These are phyloP conservation scores for Subacronicta megacephala DNA, from an alignment of 2,888 invertebrate genomes.

Conservation along the genomic window DNA sequence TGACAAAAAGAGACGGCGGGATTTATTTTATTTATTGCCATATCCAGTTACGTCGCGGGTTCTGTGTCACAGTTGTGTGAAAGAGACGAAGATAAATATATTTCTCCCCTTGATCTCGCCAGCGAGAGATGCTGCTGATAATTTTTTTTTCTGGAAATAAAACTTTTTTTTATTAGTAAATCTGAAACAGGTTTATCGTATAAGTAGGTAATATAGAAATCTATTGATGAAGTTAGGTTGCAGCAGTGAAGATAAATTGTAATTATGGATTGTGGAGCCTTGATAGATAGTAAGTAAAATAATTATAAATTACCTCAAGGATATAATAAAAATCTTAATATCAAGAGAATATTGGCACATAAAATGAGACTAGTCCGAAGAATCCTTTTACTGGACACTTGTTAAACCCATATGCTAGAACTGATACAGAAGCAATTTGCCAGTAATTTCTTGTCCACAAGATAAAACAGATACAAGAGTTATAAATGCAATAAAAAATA, in stretches of 20 bases:
- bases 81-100: constrained; percentile 71
- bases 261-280: constrained; percentile 7
- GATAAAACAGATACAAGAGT: constrained; percentile 32
- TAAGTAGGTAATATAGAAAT: constrained; percentile 42
- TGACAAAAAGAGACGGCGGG: constrained; percentile 63
- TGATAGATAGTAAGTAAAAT: no score
- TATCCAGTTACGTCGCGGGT: constrained; percentile 79
- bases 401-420: constrained; percentile 12
- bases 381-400: constrained; percentile 7
- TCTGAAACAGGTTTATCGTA: constrained; percentile 54
- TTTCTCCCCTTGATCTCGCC: constrained; percentile 65
- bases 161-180: constrained; percentile 65
- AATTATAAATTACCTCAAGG: not conserved
- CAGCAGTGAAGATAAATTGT: constrained; percentile 14
- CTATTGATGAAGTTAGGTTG: constrained; percentile 34
- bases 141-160: constrained; percentile 64
- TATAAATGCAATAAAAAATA: constrained; percentile 8
- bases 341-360: not conserved
- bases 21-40: constrained; percentile 85
- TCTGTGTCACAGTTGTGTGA: constrained; percentile 69
- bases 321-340: constrained; percentile 4
- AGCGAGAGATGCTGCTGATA: constrained; percentile 65
- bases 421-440: constrained; percentile 21
- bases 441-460: constrained; percentile 25
- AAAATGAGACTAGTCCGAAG: constrained; percentile 2